These are phyloP conservation scores for Pocillopora damicornis DNA, from an alignment of 64 coral and sea anemone genomes.

Conservation along the genomic window DNA sequence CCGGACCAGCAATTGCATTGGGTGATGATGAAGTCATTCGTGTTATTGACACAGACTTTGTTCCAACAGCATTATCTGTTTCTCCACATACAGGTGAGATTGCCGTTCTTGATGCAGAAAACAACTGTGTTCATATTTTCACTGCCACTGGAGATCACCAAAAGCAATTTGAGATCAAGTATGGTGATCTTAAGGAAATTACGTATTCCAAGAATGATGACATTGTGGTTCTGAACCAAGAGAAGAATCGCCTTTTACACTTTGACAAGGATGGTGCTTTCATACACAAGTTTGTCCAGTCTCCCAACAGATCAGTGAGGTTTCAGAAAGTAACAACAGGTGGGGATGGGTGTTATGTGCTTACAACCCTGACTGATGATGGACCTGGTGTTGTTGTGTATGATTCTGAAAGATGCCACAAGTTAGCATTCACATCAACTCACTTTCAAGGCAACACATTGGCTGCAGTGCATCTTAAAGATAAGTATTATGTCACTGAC, in stretches of 20 bases:
- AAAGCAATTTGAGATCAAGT: constrained; percentile 8
- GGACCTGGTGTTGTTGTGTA: constrained; percentile 15
- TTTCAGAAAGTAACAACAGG: constrained; percentile 24
- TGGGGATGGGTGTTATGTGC: constrained; percentile 3
- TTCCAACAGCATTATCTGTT: constrained; percentile 5
- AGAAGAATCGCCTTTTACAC: constrained; percentile 24
- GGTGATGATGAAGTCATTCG: constrained; percentile 5
- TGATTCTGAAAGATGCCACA: constrained; percentile 16
- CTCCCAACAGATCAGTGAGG: constrained; percentile 10
- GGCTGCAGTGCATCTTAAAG: background rate
- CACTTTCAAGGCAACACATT: background rate
- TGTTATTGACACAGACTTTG: constrained; percentile 23
- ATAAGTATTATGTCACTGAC: constrained; percentile 9
- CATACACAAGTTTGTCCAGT: constrained; percentile 13
- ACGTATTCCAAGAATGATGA: constrained; percentile 6
- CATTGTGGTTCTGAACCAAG: constrained; percentile 23
- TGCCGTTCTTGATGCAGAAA: constrained; percentile 42
- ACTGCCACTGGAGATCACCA: constrained; percentile 20
- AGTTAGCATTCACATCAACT: constrained; percentile 4
- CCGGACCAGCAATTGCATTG: background rate
- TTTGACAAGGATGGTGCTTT: constrained; percentile 36
- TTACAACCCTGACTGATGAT: background rate
- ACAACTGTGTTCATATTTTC: constrained; percentile 12
- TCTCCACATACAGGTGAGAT: constrained; percentile 9
- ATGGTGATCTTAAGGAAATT: constrained; percentile 22